Evolutionary conservation across 2,888 invertebrate species (phyloP).

Genomic region (Steinernema hermaphroditum): DNA sequence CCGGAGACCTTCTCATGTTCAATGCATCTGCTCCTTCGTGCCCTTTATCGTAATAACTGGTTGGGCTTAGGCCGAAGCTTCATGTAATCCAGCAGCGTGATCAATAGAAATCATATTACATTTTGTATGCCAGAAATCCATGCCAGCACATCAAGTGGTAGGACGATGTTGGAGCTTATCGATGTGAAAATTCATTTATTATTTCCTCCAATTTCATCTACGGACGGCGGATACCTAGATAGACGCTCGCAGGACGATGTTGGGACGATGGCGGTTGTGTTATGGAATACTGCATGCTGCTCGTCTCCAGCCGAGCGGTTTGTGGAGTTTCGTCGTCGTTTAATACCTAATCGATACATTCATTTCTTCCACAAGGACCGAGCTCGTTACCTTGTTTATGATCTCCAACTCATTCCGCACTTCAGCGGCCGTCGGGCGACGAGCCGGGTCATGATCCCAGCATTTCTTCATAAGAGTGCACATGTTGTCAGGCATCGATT

Average conservation of each 20-base stretch:
- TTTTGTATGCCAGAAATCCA: too few species aligned
- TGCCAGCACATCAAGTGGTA: too few species aligned
- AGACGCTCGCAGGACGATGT: not conserved
- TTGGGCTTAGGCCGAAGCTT: too few species aligned
- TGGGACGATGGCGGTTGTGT: not conserved
- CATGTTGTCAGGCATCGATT: slow-evolving; percentile 50
- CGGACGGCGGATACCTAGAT: not conserved
- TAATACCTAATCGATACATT: not conserved
- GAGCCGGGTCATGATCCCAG: slow-evolving; percentile 51
- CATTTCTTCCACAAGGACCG: not conserved
- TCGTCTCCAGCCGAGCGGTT: not conserved
- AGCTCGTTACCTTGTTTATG: slow-evolving; percentile 43
- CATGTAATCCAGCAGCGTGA: too few species aligned
- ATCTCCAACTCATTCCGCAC: slow-evolving; percentile 47
- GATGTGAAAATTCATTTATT: too few species aligned
- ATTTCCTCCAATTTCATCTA: too few species aligned
- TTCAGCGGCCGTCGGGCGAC: slow-evolving; percentile 48
- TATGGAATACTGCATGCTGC: too few species aligned
- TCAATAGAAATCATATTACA: too few species aligned
- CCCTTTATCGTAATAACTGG: too few species aligned
- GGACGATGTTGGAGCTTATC: too few species aligned
- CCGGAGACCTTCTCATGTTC: too few species aligned
- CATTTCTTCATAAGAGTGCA: slow-evolving; percentile 43
- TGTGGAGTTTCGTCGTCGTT: not conserved
- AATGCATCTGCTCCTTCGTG: too few species aligned